phyloP scores from a whole-genome alignment of 2,797 vertebrate genomes.

The Lophotriccus pileatus region DNA sequence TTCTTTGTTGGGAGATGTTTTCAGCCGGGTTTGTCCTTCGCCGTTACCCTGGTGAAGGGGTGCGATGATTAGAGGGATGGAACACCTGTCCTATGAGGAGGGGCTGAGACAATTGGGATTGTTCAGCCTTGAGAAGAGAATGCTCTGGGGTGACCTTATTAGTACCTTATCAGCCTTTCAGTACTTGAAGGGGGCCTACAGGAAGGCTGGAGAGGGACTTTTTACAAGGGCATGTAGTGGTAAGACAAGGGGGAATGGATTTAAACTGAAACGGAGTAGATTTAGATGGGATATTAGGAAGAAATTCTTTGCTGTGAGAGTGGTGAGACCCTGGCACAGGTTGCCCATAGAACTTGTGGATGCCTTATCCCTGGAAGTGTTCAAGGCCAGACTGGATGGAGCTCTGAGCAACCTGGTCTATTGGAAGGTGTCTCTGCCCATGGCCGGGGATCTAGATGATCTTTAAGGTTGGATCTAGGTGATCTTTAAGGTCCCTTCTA shows the following conservation, averaged over 20 bases:
- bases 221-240: not conserved
- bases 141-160: not conserved
- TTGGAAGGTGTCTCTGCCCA: not conserved
- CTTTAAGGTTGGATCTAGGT: not conserved
- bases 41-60: not conserved
- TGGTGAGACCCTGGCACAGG: not conserved
- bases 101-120: not conserved
- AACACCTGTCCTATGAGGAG: not conserved
- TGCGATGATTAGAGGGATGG: not conserved
- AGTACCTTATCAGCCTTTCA: not conserved
- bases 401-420: not conserved
- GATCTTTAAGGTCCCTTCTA: not conserved
- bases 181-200: not conserved
- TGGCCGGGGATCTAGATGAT: not conserved
- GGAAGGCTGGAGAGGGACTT: not conserved
- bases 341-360: not conserved
- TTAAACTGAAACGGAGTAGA: not conserved
- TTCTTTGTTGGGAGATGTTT: not conserved
- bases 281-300: not conserved
- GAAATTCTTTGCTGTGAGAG: not conserved
- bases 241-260: not conserved
- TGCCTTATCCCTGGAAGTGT: not conserved
- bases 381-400: not conserved
- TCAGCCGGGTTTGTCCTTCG: not conserved
- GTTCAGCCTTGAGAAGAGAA: not conserved